These are phyloP conservation scores for Ictalurus punctatus DNA, from an alignment of 2,113 vertebrate species.

Conservation along the genomic window DNA sequence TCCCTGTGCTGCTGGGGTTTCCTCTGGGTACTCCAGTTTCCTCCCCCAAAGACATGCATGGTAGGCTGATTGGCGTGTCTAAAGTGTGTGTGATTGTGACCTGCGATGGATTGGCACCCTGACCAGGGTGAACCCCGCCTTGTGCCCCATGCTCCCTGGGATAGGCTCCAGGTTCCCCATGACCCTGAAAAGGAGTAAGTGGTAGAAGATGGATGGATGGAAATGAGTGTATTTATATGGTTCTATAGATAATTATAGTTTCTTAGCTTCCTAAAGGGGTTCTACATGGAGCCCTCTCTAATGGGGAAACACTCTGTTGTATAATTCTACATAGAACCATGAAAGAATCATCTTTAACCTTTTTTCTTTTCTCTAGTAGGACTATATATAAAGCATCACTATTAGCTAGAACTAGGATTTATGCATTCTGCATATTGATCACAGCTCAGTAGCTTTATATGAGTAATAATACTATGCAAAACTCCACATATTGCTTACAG, in stretches of 20 bases:
- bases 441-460: conserved; percentile 14
- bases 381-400: conserved; percentile 25
- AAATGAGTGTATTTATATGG: background rate
- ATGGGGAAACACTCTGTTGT: background rate
- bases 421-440: conserved; percentile 16
- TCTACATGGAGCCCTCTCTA: background rate
- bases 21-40: no score
- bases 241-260: background rate
- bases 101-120: no score
- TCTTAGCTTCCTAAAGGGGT: background rate
- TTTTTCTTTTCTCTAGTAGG: background rate
- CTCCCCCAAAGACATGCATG: no score
- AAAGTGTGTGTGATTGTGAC: no score
- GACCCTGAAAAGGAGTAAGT: no score
- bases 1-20: no score
- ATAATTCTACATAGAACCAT: background rate
- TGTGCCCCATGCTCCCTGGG: no score
- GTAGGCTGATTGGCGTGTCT: no score
- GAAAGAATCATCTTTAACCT: background rate
- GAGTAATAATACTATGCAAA: conserved; percentile 1
- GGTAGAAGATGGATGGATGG: no score
- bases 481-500: conserved; percentile 1
- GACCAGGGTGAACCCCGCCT: no score
- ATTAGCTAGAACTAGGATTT: conserved; percentile 5
- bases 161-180: no score